phyloP scores from a whole-genome alignment of 2,113 vertebrate species.

The Oceanodroma tethys region DNA sequence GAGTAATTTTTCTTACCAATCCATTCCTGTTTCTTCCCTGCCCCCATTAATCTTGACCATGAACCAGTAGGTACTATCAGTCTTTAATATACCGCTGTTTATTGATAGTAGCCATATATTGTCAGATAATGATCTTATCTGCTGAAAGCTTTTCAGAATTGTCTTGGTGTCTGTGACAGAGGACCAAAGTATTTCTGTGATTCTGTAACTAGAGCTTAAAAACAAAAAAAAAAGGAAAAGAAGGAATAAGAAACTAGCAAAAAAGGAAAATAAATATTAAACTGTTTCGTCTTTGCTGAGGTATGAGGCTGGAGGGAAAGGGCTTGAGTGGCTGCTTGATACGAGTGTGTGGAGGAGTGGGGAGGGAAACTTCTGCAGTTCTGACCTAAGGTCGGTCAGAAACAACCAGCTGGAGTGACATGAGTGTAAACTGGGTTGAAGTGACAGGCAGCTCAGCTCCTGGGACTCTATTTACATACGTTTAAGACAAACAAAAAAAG shows the following conservation, averaged over 20 bases:
- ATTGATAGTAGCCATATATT: background rate
- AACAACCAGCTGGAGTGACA: constrained; percentile 19
- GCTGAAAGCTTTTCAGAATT: background rate
- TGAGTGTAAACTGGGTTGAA: background rate
- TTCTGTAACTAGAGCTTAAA: background rate
- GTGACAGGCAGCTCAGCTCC: constrained; percentile 33
- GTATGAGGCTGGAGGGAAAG: background rate
- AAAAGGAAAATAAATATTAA: background rate
- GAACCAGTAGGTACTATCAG: background rate
- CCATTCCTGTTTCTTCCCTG: background rate
- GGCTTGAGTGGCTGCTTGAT: background rate
- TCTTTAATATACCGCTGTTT: background rate
- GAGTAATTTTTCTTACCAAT: background rate
- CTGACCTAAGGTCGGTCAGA: background rate
- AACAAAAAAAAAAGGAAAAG: background rate
- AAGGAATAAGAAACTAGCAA: background rate
- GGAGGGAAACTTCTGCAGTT: background rate
- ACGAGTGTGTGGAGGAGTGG: background rate
- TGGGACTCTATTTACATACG: constrained; percentile 46
- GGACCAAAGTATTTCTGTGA: background rate
- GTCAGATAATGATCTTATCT: background rate
- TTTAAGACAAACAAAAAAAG: constrained; percentile 44
- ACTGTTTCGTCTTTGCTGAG: background rate
- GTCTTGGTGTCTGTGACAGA: background rate
- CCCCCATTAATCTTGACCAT: background rate